Base-by-base conservation (phyloP, 2,113 vertebrate species). In the Scytalopus superciliaris region DNA sequence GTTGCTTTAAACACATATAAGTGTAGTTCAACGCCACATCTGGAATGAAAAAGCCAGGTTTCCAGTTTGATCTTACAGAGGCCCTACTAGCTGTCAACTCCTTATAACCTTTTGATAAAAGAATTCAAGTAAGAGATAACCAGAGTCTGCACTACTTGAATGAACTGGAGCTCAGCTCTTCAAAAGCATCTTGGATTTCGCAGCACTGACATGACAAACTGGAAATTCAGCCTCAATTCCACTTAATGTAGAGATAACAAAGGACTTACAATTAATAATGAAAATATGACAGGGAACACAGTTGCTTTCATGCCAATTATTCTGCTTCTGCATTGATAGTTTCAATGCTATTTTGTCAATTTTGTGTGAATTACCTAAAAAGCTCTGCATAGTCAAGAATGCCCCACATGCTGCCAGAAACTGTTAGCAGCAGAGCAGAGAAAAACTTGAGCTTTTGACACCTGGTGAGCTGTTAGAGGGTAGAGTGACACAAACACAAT, bases 1-100 rank as follows among this genome's bases (percentile, higher is more conserved):
- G 56, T 79, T 89, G 88, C 88, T 93, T 93, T 93, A 95, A 96
- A 94, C 90, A 95, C 22, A 49, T 47, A 12, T 33, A 93, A 95
- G 68, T 84, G 85, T 72, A 90, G 79, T 75, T 94, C 90, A 89
- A 81, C 85, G 94, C 45, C 7, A n/a, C 85, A 92, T 93, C 72
- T 95, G 90, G 87, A 95, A 87, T 4, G 74, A 78, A 91, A 93
- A 35, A 67, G 44, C 1, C 44, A 78, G 64, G 37, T 87, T 95
- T 92, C 12, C 9, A 84, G 60, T 60, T 68, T 84, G 85, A 95
- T 86, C 67, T 87, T 80, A 69, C 66, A 82, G 89, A 83, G 80
- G 62, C 37, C 52, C 31, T 89, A 80, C 24, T n/a, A 81, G 85
- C 93, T 95, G 94, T 96, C 92, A 93, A 27, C 82, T 90, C 85